Base-by-base conservation (phyloP, 2,113 vertebrate genomes). In the Hypomesus transpacificus region DNA sequence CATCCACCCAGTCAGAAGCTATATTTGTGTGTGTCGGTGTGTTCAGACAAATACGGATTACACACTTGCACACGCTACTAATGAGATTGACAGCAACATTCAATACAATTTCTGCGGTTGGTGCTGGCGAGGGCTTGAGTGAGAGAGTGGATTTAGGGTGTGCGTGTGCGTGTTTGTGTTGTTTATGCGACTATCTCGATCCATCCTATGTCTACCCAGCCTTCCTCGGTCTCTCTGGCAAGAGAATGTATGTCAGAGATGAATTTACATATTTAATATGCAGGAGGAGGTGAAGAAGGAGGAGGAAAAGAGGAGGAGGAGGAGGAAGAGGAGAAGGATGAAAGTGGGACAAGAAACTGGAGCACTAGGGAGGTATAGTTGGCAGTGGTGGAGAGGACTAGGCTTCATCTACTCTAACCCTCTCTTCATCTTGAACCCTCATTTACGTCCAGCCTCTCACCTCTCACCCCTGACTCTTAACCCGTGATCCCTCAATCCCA, bases 201-300 rank as follows among this genome's bases (percentile, higher is more conserved):
- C 58, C 53, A 34, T 78, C 68, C 74, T 7, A 21, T 26, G 73
- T 61, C 65, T 53, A 63, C 65, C 66, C 17, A 18, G 71, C 53
- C 75, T 71, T 71, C 72, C 22, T 24, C 13, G 22, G 74, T 81
- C 82, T 70, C 20, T 71, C 68, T 73, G 39, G 39, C 9, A 3
- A 77, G 74, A 59, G 75, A 83, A 88, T 80, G 71, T 82, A 73
- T 85, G 85, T 84, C 86, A 85, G 78, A 64, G 73, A 87, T 80
- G 18, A 76, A 78, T 85, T 18, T 78, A 46, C 39, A 46, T 46
- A 46, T 70, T 84, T 79, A 79, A 90, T 88, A 84, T 76, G 80
- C 51, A 87, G 80, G 81, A 86, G 77, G 59, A 71, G 14, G 71
- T 74, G 5, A 60, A 34, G 28, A 18, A n/a, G 17, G 24, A 69